Conservation (phyloP, 23 tunicate species). For the Aplidium turbinatum region DNA sequence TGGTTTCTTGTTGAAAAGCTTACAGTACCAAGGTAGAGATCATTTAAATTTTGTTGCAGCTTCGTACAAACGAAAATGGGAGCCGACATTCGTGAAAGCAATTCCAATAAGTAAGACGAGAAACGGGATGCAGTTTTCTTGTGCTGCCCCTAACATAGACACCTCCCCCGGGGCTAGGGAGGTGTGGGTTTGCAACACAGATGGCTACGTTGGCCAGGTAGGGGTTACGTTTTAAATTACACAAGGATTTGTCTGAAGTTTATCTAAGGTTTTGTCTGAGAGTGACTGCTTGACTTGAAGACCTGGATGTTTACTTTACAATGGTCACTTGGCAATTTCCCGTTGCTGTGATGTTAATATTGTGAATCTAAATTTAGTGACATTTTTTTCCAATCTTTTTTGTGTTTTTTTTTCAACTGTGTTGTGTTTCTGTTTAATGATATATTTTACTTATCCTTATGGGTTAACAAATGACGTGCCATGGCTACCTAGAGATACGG, state of each 20-base stretch:
- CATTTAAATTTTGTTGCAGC: conserved; percentile 28
- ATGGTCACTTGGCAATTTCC: no score
- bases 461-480: no score
- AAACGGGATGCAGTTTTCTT: conserved; percentile 93
- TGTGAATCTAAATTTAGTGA: background rate
- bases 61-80: conserved; percentile 47
- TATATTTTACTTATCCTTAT: no score
- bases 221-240: background rate
- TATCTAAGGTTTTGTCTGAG: no score
- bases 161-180: conserved; percentile 62
- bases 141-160: conserved; percentile 73
- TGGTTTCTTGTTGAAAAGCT: background rate
- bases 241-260: background rate
- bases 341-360: no score
- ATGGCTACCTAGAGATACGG: no score
- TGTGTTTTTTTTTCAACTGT: background rate
- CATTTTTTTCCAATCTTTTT: background rate
- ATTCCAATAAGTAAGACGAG: conserved; percentile 84
- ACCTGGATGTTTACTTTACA: no score
- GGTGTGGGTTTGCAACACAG: conserved; percentile 98
- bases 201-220: conserved; percentile 97
- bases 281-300: no score
- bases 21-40: background rate
- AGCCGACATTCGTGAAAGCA: conserved; percentile 80
- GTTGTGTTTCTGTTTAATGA: no score